Evolutionary conservation across 1,140 invertebrate genomes (phyloP).

Genomic region (Drosophila paulistorum): DNA sequence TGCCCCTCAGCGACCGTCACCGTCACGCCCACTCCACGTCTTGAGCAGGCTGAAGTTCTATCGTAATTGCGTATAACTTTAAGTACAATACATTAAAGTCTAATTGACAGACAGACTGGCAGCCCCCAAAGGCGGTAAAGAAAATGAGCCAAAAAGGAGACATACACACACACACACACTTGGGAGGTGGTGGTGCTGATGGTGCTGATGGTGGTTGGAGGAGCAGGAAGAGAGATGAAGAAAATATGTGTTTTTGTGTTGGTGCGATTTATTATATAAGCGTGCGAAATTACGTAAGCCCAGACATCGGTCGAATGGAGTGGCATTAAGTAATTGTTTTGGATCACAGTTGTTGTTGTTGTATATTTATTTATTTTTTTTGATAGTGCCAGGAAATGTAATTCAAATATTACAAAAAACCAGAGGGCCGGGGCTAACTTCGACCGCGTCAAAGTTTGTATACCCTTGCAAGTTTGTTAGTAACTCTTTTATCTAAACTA

Average conservation of each 20-base stretch:
- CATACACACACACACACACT: conserved; percentile 3
- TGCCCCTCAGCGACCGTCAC: not conserved
- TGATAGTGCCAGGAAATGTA: not conserved
- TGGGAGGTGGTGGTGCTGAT: not conserved
- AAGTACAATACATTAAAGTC: conserved; percentile 78
- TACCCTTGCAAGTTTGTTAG: too few relatives aligned
- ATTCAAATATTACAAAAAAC: conserved; percentile 5
- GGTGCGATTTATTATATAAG: conserved; percentile 54
- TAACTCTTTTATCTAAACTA: too few relatives aligned
- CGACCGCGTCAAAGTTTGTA: too few relatives aligned
- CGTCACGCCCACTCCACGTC: not conserved
- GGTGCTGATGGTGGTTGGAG: not conserved
- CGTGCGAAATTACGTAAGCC: conserved; percentile 70
- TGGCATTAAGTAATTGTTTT: conserved; percentile 52
- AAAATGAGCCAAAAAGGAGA: not conserved
- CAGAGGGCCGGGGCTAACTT: too few relatives aligned
- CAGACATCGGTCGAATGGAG: conserved; percentile 50
- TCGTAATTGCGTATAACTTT: conserved; percentile 75
- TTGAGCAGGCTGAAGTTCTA: conserved; percentile 61
- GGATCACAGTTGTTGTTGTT: not conserved
- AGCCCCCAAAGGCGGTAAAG: conserved; percentile 41
- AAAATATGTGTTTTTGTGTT: conserved; percentile 40
- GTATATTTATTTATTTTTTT: not conserved
- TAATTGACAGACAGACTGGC: conserved; percentile 77
- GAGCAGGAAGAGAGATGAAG: conserved; percentile 24